Percentiles rank a stretch among this genome's conserved stretches.
Evolutionary conservation across 1,140 invertebrate species (phyloP).

Genomic region (Agrypnia vestita): DNA sequence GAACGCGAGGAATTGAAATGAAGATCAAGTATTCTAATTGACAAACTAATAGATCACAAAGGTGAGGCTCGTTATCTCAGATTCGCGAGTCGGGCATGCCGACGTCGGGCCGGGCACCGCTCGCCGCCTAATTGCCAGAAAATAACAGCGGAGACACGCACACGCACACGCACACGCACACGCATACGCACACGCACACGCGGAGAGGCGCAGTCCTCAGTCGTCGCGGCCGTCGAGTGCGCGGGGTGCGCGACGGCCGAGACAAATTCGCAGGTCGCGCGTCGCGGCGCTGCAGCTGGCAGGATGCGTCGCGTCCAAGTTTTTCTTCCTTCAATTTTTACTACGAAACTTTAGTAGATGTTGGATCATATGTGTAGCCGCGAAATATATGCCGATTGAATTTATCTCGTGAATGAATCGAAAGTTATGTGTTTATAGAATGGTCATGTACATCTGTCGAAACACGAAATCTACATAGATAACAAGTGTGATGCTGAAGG

Average conservation of each 20-base stretch:
- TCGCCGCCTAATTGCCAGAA: slow-evolving; percentile 60
- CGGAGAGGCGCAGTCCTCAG: not conserved
- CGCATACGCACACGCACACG: not conserved
- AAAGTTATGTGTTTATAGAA: too few relatives aligned
- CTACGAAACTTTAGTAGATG: too few relatives aligned
- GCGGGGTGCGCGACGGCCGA: slow-evolving; percentile 31
- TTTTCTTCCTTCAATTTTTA: too few relatives aligned
- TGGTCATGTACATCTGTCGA: too few relatives aligned
- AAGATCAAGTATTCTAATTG: slow-evolving; percentile 5
- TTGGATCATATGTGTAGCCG: too few relatives aligned
- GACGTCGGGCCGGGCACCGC: slow-evolving; percentile 54
- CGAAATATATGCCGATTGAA: too few relatives aligned
- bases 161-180: not conserved
- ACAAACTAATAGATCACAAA: slow-evolving; percentile 19
- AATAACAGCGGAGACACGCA: slow-evolving; percentile 46
- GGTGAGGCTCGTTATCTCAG: slow-evolving; percentile 18
- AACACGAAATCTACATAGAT: too few relatives aligned
- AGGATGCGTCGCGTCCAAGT: too few relatives aligned
- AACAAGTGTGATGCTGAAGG: too few relatives aligned
- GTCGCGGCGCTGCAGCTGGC: slow-evolving; percentile 28
- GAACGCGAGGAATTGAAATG: not conserved
- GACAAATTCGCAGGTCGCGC: slow-evolving; percentile 25
- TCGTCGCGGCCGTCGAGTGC: slow-evolving; percentile 2
- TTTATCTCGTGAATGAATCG: too few relatives aligned
- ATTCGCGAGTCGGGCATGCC: slow-evolving; percentile 47